Evolutionary conservation across 2,888 invertebrate genomes (phyloP).

Genomic region (Pollenia griseotomentosa): DNA sequence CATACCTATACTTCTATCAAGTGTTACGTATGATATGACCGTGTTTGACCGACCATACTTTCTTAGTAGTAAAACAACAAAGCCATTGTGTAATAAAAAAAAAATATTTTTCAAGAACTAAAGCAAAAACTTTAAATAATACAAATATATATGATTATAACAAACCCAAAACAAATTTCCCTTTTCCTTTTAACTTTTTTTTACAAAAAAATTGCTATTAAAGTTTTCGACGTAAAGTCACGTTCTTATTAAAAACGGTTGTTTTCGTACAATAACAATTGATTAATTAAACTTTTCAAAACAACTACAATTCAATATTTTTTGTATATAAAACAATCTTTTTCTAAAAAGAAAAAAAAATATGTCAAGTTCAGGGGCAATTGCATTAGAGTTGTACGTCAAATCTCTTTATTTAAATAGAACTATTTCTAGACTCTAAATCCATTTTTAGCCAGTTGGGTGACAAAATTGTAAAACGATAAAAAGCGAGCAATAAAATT

Average conservation of each 20-base stretch:
- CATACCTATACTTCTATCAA: no score
- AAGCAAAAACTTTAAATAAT: not conserved
- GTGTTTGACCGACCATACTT: no score
- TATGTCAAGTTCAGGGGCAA: slow-evolving; percentile 29
- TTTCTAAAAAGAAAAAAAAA: not conserved
- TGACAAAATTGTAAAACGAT: not conserved
- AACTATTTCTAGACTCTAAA: not conserved
- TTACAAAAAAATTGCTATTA: not conserved
- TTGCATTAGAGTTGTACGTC: slow-evolving; percentile 1
- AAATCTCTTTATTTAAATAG: not conserved
- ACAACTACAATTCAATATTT: no score
- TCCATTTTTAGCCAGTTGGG: not conserved
- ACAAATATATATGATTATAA: no score
- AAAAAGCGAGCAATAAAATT: not conserved
- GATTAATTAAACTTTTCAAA: not conserved
- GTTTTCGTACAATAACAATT: not conserved
- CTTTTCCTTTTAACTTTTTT: slow-evolving; percentile 8
- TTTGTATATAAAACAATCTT: not conserved
- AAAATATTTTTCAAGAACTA: not conserved
- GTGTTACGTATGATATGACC: no score
- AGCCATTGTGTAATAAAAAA: no score
- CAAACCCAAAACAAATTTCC: not conserved
- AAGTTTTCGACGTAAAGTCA: slow-evolving; percentile 56
- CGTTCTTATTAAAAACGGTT: slow-evolving; percentile 40
- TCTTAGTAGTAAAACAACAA: no score